Percentiles rank a stretch among this genome's conserved stretches.
phyloP scores from a whole-genome alignment of 2,113 vertebrate species.

The Tympanuchus pallidicinctus region DNA sequence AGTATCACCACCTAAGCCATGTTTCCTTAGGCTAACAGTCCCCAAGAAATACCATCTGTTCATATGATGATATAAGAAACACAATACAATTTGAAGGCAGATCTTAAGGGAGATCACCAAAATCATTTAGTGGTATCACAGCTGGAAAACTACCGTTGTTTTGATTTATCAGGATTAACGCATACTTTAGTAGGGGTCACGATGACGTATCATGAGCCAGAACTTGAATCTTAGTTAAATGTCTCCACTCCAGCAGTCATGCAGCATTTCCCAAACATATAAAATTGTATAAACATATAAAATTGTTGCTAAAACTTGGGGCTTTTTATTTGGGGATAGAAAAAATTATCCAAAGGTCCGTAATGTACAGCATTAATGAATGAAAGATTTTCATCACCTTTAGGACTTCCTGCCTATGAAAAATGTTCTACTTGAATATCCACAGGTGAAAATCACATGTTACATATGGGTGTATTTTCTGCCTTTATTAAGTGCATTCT shows the following conservation, averaged over 20 bases:
- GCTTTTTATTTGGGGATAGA: not conserved
- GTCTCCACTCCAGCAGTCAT: not conserved
- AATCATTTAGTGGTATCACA: not conserved
- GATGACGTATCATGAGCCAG: not conserved
- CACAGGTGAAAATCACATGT: not conserved
- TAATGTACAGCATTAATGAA: not conserved
- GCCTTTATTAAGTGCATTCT: not conserved
- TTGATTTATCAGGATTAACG: conserved; percentile 8
- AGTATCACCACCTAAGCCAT: not conserved
- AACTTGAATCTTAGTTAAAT: not conserved
- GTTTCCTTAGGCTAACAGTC: not conserved
- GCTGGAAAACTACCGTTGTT: not conserved
- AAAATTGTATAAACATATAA: not conserved
- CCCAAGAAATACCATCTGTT: not conserved
- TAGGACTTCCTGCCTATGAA: not conserved
- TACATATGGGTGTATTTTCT: not conserved
- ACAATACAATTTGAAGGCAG: not conserved
- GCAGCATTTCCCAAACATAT: not conserved
- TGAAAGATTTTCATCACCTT: not conserved
- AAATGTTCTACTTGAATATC: not conserved
- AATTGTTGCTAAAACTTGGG: not conserved
- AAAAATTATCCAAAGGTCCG: not conserved
- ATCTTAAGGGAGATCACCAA: not conserved
- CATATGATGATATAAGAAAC: accelerated
- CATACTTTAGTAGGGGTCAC: not conserved